Percentiles rank a stretch among this genome's conserved stretches.
Evolutionary conservation across 2,888 invertebrate species (phyloP).

Genomic region (Vanessa cardui): DNA sequence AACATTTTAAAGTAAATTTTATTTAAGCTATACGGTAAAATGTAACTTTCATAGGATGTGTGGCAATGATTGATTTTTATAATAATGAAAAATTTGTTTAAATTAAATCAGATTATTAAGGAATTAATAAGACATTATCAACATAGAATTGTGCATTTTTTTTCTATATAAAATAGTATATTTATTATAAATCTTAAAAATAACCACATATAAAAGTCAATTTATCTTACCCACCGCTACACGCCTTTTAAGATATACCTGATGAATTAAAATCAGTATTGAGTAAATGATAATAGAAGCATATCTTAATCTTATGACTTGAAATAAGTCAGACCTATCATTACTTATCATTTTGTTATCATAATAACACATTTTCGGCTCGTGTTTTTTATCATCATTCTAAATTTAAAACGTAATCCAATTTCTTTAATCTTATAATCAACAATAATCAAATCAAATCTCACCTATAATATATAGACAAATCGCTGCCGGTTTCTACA

Average conservation of each 20-base stretch:
- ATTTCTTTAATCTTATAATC: neutral
- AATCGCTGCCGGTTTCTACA: neutral
- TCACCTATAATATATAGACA: constrained; percentile 5
- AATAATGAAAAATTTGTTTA: too few relatives aligned
- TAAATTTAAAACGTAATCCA: constrained; percentile 46
- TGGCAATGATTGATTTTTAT: too few relatives aligned
- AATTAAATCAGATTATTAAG: neutral
- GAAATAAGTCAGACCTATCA: constrained; percentile 69
- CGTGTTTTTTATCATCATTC: constrained; percentile 69
- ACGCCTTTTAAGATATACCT: neutral
- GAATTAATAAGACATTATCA: neutral
- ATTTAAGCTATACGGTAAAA: too few relatives aligned
- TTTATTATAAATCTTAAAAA: too few relatives aligned
- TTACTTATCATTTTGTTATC: constrained; percentile 71
- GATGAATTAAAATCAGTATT: constrained; percentile 11
- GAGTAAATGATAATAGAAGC: constrained; percentile 4
- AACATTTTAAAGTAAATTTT: too few relatives aligned
- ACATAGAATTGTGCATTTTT: too few relatives aligned
- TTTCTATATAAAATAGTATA: too few relatives aligned
- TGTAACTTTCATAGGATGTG: neutral
- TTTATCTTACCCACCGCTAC: neutral
- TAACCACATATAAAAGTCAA: neutral
- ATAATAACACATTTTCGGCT: constrained; percentile 69
- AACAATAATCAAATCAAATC: neutral
- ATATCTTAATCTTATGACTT: neutral